Conservation (phyloP, 2,888 invertebrate species). For the Apoderus coryli region DNA sequence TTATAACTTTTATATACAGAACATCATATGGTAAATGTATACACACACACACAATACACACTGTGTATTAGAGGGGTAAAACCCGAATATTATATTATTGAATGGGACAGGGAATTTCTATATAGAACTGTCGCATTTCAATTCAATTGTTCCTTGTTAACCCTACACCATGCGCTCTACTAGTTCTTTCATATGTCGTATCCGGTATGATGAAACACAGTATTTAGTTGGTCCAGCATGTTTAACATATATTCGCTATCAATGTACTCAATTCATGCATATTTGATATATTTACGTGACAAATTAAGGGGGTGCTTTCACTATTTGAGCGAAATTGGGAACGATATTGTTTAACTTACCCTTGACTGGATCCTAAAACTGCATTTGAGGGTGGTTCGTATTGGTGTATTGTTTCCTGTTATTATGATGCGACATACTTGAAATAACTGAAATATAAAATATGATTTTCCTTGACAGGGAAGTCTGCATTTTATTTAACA, state of each 20-base stretch:
- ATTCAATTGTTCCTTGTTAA: slow-evolving; percentile 35
- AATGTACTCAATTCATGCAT: slow-evolving; percentile 32
- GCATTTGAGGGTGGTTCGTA: slow-evolving; percentile 1
- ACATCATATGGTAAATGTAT: slow-evolving; percentile 32
- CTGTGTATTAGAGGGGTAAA: slow-evolving; percentile 22
- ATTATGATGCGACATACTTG: too few species aligned
- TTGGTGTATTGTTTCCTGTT: too few species aligned
- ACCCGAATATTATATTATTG: slow-evolving; percentile 30
- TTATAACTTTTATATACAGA: too few species aligned
- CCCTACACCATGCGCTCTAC: slow-evolving; percentile 29
- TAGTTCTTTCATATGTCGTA: too few species aligned
- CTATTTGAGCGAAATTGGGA: slow-evolving; percentile 24
- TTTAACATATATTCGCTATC: too few species aligned
- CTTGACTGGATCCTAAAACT: slow-evolving; percentile 14
- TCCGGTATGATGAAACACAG: too few species aligned
- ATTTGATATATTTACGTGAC: slow-evolving; percentile 35
- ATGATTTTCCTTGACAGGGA: too few species aligned
- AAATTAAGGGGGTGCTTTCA: slow-evolving; percentile 29
- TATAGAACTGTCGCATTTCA: slow-evolving; percentile 28
- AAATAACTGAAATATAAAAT: too few species aligned
- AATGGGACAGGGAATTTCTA: slow-evolving; percentile 28
- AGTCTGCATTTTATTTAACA: too few species aligned
- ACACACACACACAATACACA: too few species aligned
- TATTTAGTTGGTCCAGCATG: too few species aligned
- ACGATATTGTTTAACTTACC: slow-evolving; percentile 28